Conservation (phyloP, 2,888 invertebrate genomes). For the Serripes groenlandicus region DNA sequence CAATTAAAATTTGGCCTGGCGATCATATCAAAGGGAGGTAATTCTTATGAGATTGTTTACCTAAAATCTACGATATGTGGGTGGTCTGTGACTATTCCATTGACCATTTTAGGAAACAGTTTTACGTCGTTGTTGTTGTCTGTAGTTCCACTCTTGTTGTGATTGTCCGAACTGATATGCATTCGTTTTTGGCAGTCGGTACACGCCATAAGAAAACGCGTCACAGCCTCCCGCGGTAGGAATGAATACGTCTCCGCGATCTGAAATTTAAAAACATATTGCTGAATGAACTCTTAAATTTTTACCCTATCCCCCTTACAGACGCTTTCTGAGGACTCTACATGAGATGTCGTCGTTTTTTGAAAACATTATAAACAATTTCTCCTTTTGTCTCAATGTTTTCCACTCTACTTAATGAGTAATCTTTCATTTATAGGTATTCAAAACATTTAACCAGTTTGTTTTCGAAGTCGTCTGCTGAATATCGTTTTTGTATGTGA, state of each 20-base stretch:
- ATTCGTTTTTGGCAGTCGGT: conserved; percentile 94
- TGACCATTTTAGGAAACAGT: conserved; percentile 27
- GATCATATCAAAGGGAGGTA: conserved; percentile 1
- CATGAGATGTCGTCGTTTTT: too few relatives aligned
- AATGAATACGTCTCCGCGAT: conserved; percentile 99
- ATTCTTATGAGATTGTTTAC: conserved; percentile 88
- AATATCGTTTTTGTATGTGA: too few relatives aligned
- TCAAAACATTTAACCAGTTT: too few relatives aligned
- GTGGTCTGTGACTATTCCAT: conserved; percentile 66
- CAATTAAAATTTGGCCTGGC: not conserved
- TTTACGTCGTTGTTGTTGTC: conserved; percentile 64
- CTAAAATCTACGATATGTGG: conserved; percentile 91
- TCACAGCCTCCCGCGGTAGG: conserved; percentile 97
- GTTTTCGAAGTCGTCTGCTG: too few relatives aligned
- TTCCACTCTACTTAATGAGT: too few relatives aligned
- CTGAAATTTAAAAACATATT: conserved; percentile 89
- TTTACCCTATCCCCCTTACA: too few relatives aligned
- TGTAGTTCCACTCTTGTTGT: conserved; percentile 52
- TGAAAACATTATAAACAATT: too few relatives aligned
- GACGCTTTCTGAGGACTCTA: too few relatives aligned
- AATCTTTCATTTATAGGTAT: too few relatives aligned
- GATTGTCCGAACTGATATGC: conserved; percentile 87
- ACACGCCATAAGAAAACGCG: conserved; percentile 97
- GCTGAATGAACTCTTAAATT: too few relatives aligned
- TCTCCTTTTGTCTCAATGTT: too few relatives aligned